These are phyloP conservation scores for Ethmia dodecea DNA, from an alignment of 2,888 invertebrate genomes.

Conservation along the genomic window DNA sequence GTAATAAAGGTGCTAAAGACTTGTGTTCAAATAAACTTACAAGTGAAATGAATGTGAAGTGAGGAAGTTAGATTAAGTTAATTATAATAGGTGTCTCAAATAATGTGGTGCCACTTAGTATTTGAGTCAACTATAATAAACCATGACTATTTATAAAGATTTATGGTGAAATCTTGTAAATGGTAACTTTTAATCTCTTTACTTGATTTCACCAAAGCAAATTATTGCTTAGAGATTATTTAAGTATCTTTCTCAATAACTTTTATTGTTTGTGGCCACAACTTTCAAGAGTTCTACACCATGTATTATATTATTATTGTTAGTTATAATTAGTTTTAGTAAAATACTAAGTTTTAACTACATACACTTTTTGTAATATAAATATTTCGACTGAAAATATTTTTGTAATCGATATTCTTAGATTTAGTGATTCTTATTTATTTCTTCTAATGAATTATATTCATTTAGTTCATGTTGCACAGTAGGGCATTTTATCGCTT, in stretches of 20 bases:
- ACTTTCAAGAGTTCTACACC: constrained; percentile 29
- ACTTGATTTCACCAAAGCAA: constrained; percentile 57
- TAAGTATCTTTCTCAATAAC: constrained; percentile 8
- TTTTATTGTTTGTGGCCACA: constrained; percentile 41
- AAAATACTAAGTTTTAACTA: constrained; percentile 18
- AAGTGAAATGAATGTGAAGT: constrained; percentile 19
- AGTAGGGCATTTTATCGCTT: constrained; percentile 6
- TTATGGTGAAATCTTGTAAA: constrained; percentile 70
- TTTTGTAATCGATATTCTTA: constrained; percentile 35
- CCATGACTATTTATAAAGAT: constrained; percentile 27
- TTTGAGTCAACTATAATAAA: constrained; percentile 21
- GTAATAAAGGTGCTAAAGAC: constrained; percentile 41
- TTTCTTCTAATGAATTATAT: constrained; percentile 13
- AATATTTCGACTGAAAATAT: constrained; percentile 48
- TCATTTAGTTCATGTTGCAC: background rate
- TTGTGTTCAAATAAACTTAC: constrained; percentile 64
- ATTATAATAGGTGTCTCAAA: constrained; percentile 10
- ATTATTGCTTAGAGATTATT: background rate
- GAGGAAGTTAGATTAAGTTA: constrained; percentile 6
- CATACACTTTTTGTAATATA: constrained; percentile 40
- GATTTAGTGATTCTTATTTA: constrained; percentile 28
- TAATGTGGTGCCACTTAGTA: constrained; percentile 4
- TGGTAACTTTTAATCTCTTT: constrained; percentile 49
- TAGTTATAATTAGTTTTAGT: too few relatives aligned
- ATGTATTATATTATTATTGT: constrained; percentile 36